Evolutionary conservation across 2,113 vertebrate species (phyloP), one percentile per base, ranked within the genome.

Genomic region (Scortum barcoo): DNA sequence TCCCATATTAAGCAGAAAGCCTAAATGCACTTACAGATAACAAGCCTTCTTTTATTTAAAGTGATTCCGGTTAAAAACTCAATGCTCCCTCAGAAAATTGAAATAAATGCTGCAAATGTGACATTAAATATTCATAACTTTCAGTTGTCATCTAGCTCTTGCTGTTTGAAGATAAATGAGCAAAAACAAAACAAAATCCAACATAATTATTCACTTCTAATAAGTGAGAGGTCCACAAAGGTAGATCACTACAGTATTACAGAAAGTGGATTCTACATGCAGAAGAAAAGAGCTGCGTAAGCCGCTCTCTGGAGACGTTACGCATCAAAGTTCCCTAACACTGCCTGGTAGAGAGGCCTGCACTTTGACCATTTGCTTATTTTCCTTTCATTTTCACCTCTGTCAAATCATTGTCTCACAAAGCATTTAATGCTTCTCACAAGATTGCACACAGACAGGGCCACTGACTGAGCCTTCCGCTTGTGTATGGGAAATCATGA

Each of bases 1-100:
- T 38, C 51, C 54, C 42, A 54, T 50, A 86, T 90, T 88, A 83
- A 65, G 69, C 72, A 72, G 57, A 75, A 80, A 77, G 76, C 48
- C 66, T 75, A 86, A 86, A 92, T 85, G 77, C 80, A 84, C 82
- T 86, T 76, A 74, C 67, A 81, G 78, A 92, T 92, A 87, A 87
- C 78, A 71, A 70, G 78, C 44, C 68, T 81, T 78, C 80, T 80
- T 88, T 88, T 81, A 84, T 89, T 90, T 72, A 70, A 80, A 88
- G 28, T 75, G 16, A 84, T 86, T 76, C 69, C 7, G 6, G 54
- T 84, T 91, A 62, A 87, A 87, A 86, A 80, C 75, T 76, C 62
- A 48, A 33, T 16, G 48, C 76, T 79, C 65, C 76, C 57, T 68
- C 66, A 58, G 78, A 91, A 36, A 87, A 91, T 70, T 76, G 76